Conservation (phyloP, 2,888 invertebrate genomes). For the Drosophila emarginata region DNA sequence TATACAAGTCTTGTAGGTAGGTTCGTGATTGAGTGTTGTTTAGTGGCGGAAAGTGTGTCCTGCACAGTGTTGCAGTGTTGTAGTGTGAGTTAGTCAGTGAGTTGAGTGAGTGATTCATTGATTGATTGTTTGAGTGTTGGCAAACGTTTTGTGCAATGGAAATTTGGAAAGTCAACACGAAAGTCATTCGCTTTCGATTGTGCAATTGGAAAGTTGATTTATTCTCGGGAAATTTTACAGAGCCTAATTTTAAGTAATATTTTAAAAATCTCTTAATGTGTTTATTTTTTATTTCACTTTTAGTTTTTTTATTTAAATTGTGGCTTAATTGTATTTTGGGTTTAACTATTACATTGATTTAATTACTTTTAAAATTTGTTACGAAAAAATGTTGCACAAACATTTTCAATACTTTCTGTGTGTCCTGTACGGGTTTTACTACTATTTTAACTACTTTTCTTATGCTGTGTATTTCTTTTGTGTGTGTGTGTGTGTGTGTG, state of each 20-base stretch:
- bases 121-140: slow-evolving; percentile 36
- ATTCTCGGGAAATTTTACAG: slow-evolving; percentile 13
- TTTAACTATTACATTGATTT: slow-evolving; percentile 22
- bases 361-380: slow-evolving; percentile 37
- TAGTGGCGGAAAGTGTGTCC: slow-evolving; percentile 27
- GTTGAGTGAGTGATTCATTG: slow-evolving; percentile 22
- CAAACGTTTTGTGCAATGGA: slow-evolving; percentile 61
- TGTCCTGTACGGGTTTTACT: slow-evolving; percentile 21
- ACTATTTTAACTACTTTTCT: slow-evolving; percentile 29
- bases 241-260: slow-evolving; percentile 45
- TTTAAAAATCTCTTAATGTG: slow-evolving; percentile 35
- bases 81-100: slow-evolving; percentile 26
- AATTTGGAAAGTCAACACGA: slow-evolving; percentile 64
- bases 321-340: slow-evolving; percentile 47
- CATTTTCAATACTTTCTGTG: slow-evolving; percentile 57
- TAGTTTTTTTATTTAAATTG: slow-evolving; percentile 9
- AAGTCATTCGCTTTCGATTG: slow-evolving; percentile 37
- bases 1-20: slow-evolving; percentile 81
- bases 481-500: slow-evolving; percentile 9
- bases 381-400: slow-evolving; percentile 69
- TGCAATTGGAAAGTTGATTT: slow-evolving; percentile 22
- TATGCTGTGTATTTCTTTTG: slow-evolving; percentile 8
- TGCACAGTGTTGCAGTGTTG: slow-evolving; percentile 49
- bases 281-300: slow-evolving; percentile 25
- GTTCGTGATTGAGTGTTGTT: slow-evolving; percentile 64